Evolutionary conservation across 2,888 invertebrate genomes (phyloP), one percentile per base, ranked within the genome.

Genomic region (Acrobasis suavella): DNA sequence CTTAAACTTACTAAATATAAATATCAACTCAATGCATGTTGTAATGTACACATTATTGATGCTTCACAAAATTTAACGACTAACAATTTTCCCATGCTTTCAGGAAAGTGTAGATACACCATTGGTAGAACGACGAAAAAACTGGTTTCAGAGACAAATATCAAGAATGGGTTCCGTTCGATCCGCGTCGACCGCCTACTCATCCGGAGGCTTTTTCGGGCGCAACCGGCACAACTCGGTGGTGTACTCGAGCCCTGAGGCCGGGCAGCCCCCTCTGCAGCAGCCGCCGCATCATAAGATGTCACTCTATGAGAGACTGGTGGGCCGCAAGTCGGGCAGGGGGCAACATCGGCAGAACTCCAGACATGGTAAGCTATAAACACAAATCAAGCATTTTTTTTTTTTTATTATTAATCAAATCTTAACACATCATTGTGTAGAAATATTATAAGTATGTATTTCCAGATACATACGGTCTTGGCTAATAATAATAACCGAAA

Each of bases 51-150:
- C 17, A 22, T 16, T 17, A 10, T 12, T 17, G 9, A 51, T 51
- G 50, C 50, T 51, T 51, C 17, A 51, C 61, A 64, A 50, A 50
- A 50, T 58, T 65, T 60, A 68, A 68, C 65, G 60, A 62, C 64
- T 66, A 65, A 68, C 64, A 15, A 17, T 65, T 67, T 67, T 66
- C 67, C 60, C 65, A 60, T 67, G 63, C 61, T 82, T 91, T 37
- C 83, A 97, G 97, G 97, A 97, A 89, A 97, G 97, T 80, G 97
- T 97, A 0, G 97, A 97, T 76, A 97, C 97, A 0, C 97, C 97
- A 9, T 93, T 97, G 77, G 97, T 96, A 16, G 97, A 97, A 81
- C 90, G 97, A 62, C 93, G 97, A 49, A 97, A 97, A 84, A 97
- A 96, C 84, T 97, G 97, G 97, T 95, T 97, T 74, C 96, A 96